Evolutionary conservation across 2,113 vertebrate genomes (phyloP), one percentile per base, ranked within the genome.

Genomic region (Rhombomys opimus): DNA sequence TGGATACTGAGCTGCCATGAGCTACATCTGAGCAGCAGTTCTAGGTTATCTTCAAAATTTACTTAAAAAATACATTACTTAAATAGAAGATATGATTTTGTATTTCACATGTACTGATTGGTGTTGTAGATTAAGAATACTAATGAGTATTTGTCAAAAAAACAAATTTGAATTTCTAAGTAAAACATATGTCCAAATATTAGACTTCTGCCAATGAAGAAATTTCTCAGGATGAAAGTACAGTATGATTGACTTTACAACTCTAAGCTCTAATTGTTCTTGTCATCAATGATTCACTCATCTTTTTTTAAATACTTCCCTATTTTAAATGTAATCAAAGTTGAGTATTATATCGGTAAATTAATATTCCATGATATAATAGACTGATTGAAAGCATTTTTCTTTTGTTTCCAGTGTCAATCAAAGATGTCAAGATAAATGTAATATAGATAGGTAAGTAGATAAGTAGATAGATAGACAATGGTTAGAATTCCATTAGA

Each of bases 251-350:
- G 84, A 73, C 73, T 90, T 95, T 59, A 85, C 1, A 65, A 89
- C 12, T 94, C 54, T 78, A 17, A 95, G 23, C 7, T 35, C 80
- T 75, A 73, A n/a, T 23, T 81, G 14, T 84, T 96, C 77, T 72
- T 90, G n/a, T 86, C 54, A 95, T 70, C 61, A 81, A 1, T 35
- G 20, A 27, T 46, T 93, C 22, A 7, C 25, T 41, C 76, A 46
- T 73, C 70, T 72, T 92, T 73, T 46, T 94, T 76, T 86, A 96
- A 97, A 92, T 88, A 68, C 14, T 92, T 90, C 7, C 7, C 13
- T 81, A 72, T 61, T 97, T 92, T 87, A 89, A 93, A 81, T 94
- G n/a, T 87, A 76, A 91, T 63, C 68, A 81, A 91, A 96, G 50
- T n/a, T 91, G 59, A 87, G 41, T 65, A 70, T 77, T 67, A 23